Percentiles rank a stretch among this genome's conserved stretches.
Conservation (phyloP, 2,113 vertebrate genomes). For the Andinoacara biseriatus region DNA sequence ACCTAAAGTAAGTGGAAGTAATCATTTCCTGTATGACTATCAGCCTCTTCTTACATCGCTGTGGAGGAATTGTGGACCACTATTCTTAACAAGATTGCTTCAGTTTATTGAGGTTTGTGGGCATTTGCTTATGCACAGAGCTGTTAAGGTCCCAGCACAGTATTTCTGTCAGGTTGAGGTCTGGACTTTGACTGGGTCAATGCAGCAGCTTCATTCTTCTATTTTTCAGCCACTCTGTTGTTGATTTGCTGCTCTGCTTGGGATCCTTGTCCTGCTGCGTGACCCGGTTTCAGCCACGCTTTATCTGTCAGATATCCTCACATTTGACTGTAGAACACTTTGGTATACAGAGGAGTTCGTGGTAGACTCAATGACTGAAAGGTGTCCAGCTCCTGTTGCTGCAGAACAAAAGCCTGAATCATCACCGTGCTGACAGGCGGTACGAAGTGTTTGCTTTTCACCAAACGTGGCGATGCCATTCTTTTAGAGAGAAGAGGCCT, state of each 20-base stretch:
- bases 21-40: no score
- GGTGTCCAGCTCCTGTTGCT: neutral
- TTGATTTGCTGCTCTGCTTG: neutral
- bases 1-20: no score
- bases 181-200: neutral
- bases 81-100: no score
- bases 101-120: no score
- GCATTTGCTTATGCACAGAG: no score
- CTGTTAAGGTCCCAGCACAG: neutral
- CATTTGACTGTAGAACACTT: neutral
- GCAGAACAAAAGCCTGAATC: neutral
- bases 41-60: no score
- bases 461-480: no score
- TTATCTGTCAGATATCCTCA: neutral
- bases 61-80: no score
- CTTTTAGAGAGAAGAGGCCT: no score
- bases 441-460: neutral
- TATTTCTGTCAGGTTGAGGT: neutral
- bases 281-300: neutral
- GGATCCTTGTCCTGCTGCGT: neutral
- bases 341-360: no score
- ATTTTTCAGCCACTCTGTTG: neutral
- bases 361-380: neutral
- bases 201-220: neutral
- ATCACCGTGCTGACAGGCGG: neutral